Percentiles rank a stretch among this genome's conserved stretches.
These are phyloP conservation scores for Mactromeris polynyma DNA, from an alignment of 2,888 invertebrate genomes.

Conservation along the genomic window DNA sequence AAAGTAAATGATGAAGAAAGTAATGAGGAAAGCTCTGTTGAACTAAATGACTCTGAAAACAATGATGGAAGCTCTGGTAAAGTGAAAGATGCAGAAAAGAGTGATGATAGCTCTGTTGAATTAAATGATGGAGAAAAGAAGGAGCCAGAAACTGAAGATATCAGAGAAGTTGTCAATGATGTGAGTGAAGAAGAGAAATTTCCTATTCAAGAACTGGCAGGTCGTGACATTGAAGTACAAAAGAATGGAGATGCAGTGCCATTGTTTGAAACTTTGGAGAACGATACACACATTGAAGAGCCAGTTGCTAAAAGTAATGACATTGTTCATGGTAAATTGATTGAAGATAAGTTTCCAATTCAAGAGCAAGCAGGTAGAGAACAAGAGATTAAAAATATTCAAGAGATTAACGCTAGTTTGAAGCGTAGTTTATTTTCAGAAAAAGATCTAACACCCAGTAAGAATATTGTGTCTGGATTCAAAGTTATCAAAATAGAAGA, in stretches of 20 bases:
- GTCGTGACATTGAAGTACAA: background rate
- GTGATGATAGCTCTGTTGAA: background rate
- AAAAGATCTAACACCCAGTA: constrained; percentile 35
- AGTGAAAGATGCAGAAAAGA: background rate
- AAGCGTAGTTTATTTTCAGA: constrained; percentile 58
- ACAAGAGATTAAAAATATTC: background rate
- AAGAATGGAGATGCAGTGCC: background rate
- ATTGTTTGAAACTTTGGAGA: background rate
- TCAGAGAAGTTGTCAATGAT: background rate
- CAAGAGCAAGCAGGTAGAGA: background rate
- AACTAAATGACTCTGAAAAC: background rate
- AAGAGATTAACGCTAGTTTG: constrained; percentile 10
- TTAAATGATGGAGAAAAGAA: background rate
- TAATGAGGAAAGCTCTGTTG: too few relatives aligned
- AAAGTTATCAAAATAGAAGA: constrained; percentile 68
- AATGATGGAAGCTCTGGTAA: too few relatives aligned
- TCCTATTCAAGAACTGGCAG: constrained; percentile 5
- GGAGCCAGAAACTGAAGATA: background rate
- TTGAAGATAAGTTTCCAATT: background rate
- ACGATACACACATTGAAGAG: background rate
- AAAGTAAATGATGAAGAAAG: background rate
- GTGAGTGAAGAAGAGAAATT: background rate
- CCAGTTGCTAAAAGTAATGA: background rate
- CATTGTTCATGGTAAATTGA: background rate
- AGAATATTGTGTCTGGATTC: constrained; percentile 65